Conservation (phyloP, 1,140 invertebrate genomes). For the Drosophila elegans region DNA sequence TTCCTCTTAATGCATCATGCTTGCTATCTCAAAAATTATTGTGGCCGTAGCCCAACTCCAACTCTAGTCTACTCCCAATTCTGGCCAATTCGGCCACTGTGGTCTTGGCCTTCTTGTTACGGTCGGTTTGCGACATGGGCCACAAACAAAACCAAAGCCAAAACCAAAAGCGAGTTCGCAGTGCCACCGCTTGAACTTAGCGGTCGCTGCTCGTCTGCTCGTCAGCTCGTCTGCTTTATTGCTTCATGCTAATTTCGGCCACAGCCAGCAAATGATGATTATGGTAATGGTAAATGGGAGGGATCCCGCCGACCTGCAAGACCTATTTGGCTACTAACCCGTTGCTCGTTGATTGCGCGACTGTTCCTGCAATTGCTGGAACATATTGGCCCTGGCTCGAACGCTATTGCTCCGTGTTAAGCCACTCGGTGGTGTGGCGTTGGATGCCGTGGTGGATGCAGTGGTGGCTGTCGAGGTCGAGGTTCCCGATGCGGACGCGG, state of each 20-base stretch:
- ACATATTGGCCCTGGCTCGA: conserved; percentile 87
- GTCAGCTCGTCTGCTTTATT: conserved; percentile 49
- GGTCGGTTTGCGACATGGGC: conserved; percentile 35
- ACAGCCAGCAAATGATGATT: conserved; percentile 19
- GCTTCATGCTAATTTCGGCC: conserved; percentile 67
- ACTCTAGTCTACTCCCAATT: conserved; percentile 15
- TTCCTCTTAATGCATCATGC: too few species aligned
- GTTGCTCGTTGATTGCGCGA: conserved; percentile 46
- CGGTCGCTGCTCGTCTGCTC: conserved; percentile 26
- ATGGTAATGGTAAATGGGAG: conserved; percentile 3
- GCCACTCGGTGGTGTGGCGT: conserved; percentile 45
- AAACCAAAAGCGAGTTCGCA: conserved; percentile 28
- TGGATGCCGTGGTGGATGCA: conserved; percentile 26
- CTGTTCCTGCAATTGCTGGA: conserved; percentile 87
- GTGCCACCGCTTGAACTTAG: conserved; percentile 15
- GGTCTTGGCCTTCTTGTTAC: conserved; percentile 43
- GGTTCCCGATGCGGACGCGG: conserved; percentile 13
- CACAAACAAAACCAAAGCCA: not conserved
- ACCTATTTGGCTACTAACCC: conserved; percentile 33
- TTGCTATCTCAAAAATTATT: not conserved
- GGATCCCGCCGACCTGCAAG: not conserved
- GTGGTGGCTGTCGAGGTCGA: conserved; percentile 12
- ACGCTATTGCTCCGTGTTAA: conserved; percentile 87
- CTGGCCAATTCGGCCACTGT: conserved; percentile 16
- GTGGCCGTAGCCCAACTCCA: conserved; percentile 8